Evolutionary conservation across 1,140 invertebrate species (phyloP), one percentile per base, ranked within the genome.

Genomic region (Nylanderia fulva): DNA sequence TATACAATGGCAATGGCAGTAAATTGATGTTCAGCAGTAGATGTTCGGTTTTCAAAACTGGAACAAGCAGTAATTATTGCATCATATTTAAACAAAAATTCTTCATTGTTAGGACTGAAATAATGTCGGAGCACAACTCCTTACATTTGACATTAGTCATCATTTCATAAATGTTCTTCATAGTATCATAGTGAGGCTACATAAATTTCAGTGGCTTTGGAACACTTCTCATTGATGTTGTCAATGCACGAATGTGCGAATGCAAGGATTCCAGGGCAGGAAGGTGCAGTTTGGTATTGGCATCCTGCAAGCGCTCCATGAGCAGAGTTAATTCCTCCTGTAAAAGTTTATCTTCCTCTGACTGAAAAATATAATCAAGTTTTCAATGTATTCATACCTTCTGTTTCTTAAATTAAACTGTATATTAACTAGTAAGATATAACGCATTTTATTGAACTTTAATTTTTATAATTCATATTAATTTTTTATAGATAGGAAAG

Each of bases 221-320:
- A 15, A 99, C 99, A 88, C 99, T 99, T 11, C 99, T 99, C 99
- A 99, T 99, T 1, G 99, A 99, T 21, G 99, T 99, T 1, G 99
- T 99, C 0, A 99, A 99, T 7, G 98, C 98, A 84, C 98, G 96
- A 85, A 99, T 99, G 86, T 98, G 96, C 85, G 96, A 97, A 36
- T 97, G 96, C 83, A 99, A 95, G 91, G 97, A 97, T 94, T 99
- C 98, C 54, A 99, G 94, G n/a, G 98, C 97, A 77, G 97, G 96
- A 48, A 97, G 95, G 94, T 99, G 99, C 18, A 99, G 94, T 48
- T 96, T 96, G 63, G 96, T 95, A 94, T 99, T 97, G 48, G 96
- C 94, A 91, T 99, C 98, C 96, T 99, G 94, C 7, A 99, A 95
- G 91, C 98, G 97, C 91, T 99, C 97, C 24, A 99, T 98, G 74